Evolutionary conservation across 2,888 invertebrate genomes (phyloP).

Genomic region (Morinoia aosen): DNA sequence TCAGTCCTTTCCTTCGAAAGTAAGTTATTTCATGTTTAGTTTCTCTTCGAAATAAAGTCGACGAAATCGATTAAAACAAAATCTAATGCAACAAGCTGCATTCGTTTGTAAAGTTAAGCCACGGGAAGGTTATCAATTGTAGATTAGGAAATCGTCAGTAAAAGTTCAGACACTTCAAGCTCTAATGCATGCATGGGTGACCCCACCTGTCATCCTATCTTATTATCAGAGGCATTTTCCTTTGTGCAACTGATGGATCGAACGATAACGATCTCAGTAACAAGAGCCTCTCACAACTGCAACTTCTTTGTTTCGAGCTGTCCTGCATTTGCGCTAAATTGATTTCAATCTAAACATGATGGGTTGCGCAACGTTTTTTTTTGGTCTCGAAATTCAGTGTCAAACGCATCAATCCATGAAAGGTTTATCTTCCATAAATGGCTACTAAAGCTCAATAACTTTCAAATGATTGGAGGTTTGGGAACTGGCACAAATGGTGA

Average conservation of each 20-base stretch:
- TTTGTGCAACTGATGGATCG: not conserved
- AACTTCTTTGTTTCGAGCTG: not conserved
- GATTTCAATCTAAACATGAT: not conserved
- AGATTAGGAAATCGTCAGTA: too few relatives aligned
- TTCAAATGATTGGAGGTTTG: not conserved
- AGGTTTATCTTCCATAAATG: not conserved
- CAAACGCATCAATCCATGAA: not conserved
- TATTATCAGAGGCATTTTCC: not conserved
- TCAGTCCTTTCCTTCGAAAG: not conserved
- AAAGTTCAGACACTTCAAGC: not conserved
- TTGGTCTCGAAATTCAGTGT: not conserved
- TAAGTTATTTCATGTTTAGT: not conserved
- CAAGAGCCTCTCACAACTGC: not conserved
- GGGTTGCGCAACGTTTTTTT: not conserved
- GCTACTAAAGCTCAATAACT: not conserved
- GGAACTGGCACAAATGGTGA: not conserved
- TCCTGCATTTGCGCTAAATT: not conserved
- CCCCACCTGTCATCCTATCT: not conserved
- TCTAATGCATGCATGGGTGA: not conserved
- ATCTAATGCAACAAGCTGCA: too few relatives aligned
- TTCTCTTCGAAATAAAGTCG: too few relatives aligned
- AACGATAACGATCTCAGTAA: not conserved
- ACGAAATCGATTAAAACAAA: too few relatives aligned
- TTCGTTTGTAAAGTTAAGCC: too few relatives aligned
- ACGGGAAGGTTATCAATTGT: too few relatives aligned